Evolutionary conservation across 1,140 invertebrate species (phyloP).

Genomic region (Macrosteles quadrilineatus): DNA sequence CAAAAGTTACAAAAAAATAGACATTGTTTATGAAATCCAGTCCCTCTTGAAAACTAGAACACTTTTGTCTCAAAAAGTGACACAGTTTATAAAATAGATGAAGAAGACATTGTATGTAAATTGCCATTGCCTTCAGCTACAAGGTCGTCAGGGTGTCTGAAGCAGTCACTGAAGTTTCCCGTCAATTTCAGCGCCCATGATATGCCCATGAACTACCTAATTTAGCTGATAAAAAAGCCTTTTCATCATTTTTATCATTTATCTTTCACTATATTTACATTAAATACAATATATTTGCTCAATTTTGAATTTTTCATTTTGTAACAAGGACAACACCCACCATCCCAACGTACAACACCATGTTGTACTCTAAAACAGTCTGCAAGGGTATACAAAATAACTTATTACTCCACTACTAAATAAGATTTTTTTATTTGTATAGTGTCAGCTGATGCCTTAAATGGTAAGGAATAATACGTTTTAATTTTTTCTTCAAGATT

Average conservation of each 20-base stretch:
- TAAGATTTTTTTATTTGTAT: neutral
- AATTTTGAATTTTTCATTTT: too few relatives aligned
- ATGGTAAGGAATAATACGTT: too few relatives aligned
- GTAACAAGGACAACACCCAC: too few relatives aligned
- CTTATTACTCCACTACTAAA: neutral
- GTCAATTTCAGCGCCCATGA: neutral
- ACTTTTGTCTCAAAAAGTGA: neutral
- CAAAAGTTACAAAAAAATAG: neutral
- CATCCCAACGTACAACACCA: neutral
- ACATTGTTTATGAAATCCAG: neutral
- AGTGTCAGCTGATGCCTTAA: neutral
- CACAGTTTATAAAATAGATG: neutral
- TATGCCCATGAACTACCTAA: neutral
- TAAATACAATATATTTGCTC: too few relatives aligned
- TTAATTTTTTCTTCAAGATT: too few relatives aligned
- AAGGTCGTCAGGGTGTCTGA: neutral
- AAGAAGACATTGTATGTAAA: neutral
- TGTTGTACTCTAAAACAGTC: neutral
- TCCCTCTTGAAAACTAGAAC: neutral
- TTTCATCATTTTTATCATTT: neutral
- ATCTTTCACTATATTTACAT: neutral
- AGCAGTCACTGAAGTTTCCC: neutral
- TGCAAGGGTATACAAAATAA: neutral
- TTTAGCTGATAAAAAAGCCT: neutral
- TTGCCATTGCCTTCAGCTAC: neutral